Base-by-base conservation (phyloP, 2,113 vertebrate species). In the Paradoxurus hermaphroditus region DNA sequence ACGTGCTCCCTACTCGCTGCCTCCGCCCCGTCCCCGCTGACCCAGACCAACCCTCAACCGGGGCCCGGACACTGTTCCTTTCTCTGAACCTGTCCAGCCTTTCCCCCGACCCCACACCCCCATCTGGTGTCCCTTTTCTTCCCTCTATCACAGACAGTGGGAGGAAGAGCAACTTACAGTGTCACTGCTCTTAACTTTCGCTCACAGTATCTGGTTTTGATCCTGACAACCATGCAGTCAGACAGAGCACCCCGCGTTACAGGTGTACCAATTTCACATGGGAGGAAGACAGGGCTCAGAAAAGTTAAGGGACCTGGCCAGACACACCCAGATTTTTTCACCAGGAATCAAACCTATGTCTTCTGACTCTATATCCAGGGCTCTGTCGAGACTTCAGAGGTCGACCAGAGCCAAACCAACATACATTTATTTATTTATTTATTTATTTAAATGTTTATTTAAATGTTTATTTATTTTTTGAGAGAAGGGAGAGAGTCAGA, bases 241-340 rank as follows among this genome's bases (percentile, higher is more conserved):
- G 78, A 44, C 0, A 1, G 39, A 41, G 12, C 3, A 14, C 0
- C 2, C 7, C 23, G 65, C 5, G 4, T 27, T 11, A 23, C 16
- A 53, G 4, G 1, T 1, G n/a, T 34, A 53, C 67, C n/a, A 7
- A 2, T 39, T 44, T 31, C 81, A 88, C 34, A 4, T 1, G 10
- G 7, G 31, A 68, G 39, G 41, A 85, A 53, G 93, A 59, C 1
- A 4, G 68, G 5, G 18, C 12, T 81, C 41, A 13, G n/a, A 79
- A 29, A 46, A 23, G 29, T 27, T 7, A n/a, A 23, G 49, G 10
- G 53, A 67, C 49, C 75, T 31, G 2, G 16, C 6, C 59, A 23
- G 85, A 68, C 49, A 51, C 51, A n/a, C 51, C 53, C 31, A 36
- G 27, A 1, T 65, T 44, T 44, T 67, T 67, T 72, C 67, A 25